These are phyloP conservation scores for Neodiprion virginianus DNA, from an alignment of 1,140 invertebrate species.

Conservation along the genomic window DNA sequence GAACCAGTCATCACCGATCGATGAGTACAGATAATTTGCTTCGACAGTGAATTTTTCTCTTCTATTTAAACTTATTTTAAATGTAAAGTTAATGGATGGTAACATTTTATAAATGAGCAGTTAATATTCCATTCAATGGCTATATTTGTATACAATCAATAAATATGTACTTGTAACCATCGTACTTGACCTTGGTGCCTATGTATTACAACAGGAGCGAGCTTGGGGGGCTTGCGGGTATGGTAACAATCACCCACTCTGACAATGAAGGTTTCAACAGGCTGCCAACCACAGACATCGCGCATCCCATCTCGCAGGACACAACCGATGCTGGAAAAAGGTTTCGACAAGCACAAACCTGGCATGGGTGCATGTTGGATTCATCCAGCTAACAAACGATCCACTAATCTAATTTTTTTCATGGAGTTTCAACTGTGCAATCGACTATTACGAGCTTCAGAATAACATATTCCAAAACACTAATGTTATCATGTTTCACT, in stretches of 20 bases:
- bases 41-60: too few relatives aligned
- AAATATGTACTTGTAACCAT: not conserved
- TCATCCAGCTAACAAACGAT: constrained; percentile 16
- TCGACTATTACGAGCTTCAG: not conserved
- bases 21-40: too few relatives aligned
- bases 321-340: constrained; percentile 55
- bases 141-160: not conserved
- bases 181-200: constrained; percentile 25
- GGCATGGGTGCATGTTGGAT: constrained; percentile 42
- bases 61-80: too few relatives aligned
- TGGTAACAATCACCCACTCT: constrained; percentile 58
- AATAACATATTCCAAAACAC: too few relatives aligned
- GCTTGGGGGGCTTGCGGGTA: constrained; percentile 58
- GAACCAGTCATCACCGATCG: too few relatives aligned
- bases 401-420: constrained; percentile 13
- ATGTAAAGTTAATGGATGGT: too few relatives aligned
- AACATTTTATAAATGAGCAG: too few relatives aligned
- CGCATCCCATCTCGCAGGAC: constrained; percentile 48
- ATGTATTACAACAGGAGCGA: constrained; percentile 54
- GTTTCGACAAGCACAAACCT: constrained; percentile 42
- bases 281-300: constrained; percentile 44
- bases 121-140: too few relatives aligned
- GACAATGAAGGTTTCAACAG: constrained; percentile 55
- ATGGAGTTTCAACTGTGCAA: not conserved
- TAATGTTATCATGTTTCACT: too few relatives aligned